Evolutionary conservation across 2,113 vertebrate species (phyloP), one percentile per base, ranked within the genome.

Genomic region (Coracopsis vasa): DNA sequence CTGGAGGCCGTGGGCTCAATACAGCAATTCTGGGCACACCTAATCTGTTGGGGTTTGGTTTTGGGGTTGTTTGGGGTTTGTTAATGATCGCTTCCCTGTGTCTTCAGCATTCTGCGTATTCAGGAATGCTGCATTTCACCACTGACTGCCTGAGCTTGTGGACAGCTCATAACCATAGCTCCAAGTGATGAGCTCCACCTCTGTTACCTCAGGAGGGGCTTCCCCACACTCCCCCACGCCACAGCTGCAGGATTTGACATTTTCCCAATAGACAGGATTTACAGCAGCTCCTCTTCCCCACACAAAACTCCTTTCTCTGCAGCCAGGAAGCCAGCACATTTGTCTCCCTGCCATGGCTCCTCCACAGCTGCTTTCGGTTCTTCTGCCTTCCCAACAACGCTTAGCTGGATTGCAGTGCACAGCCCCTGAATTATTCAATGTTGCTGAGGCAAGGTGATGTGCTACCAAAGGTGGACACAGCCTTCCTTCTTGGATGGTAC

Each of bases 401-500:
- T 84, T 24, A 62, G 25, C 6, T 53, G 23, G 10, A 54, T 60
- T 58, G 71, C 50, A 71, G 24, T 19, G 58, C 6, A 4, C 2
- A 1, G 21, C 23, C 9, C 3, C 37, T 28, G 18, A 35, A 61
- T 48, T 35, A 33, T 31, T 50, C 44, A 72, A 1, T 0, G 0
- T 4, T 66, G 50, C 39, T 28, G 21, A 67, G 54, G n/a, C 16
- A 95, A 70, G 39, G 29, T 45, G 35, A 67, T 37, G 11, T 17
- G 61, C 56, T 50, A 58, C 18, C 19, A 44, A 66, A 80, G 50
- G 33, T 14, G 21, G 51, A 44, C 60, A 31, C 27, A 75, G 27
- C 6, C 50, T 74, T 70, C 41, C 53, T 48, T 69, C 44, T 81
- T 66, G 19, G 27, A 53, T 23, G n/a, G 35, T 19, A 74, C 8